Conservation (phyloP, 2,797 vertebrate genomes). For the Crax fasciolata region DNA sequence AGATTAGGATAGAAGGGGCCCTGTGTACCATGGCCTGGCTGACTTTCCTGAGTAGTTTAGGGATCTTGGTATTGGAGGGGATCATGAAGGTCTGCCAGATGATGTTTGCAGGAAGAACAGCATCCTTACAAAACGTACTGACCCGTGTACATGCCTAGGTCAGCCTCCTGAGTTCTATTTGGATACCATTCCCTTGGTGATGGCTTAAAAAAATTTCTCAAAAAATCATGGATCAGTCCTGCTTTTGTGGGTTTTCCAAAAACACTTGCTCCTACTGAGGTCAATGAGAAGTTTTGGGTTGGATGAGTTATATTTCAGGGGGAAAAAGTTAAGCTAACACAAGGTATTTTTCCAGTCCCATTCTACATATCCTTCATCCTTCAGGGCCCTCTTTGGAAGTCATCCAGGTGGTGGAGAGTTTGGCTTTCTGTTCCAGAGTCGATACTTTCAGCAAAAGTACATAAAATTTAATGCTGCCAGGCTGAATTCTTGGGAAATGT, state of each 20-base stretch:
- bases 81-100: background rate
- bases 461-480: background rate
- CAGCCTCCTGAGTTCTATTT: background rate
- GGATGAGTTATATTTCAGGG: background rate
- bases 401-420: background rate
- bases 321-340: background rate
- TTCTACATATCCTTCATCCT: background rate
- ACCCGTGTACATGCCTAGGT: background rate
- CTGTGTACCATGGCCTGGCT: background rate
- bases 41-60: background rate
- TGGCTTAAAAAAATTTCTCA: background rate
- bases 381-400: background rate
- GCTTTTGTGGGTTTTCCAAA: background rate
- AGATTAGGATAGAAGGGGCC: background rate
- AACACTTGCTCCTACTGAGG: background rate
- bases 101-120: background rate
- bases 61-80: background rate
- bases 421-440: background rate
- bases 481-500: rapidly evolving
- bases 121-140: background rate
- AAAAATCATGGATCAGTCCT: background rate
- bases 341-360: background rate
- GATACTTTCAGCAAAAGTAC: background rate
- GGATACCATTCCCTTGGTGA: rapidly evolving
- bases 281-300: background rate